phyloP scores from a whole-genome alignment of 2,113 vertebrate species.

The Xiphias gladius region DNA sequence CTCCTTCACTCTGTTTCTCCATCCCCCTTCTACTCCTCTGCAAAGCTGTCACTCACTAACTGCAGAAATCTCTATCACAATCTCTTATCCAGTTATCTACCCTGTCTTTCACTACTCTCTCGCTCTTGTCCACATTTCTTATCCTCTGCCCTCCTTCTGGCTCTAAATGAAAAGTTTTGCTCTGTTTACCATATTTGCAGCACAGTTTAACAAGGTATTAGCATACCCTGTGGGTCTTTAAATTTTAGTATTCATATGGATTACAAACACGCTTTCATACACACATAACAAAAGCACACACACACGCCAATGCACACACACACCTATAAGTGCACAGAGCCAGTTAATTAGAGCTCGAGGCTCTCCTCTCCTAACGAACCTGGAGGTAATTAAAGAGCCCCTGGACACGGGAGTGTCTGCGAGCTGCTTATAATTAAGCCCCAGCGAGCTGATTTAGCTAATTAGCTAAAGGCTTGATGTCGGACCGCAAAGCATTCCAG shows the following conservation, averaged over 20 bases:
- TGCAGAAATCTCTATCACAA: conserved; percentile 50
- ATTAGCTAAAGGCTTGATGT: conserved; percentile 83
- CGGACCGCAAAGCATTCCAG: conserved; percentile 76
- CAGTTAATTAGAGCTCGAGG: conserved; percentile 81
- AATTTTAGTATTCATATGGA: conserved; percentile 38
- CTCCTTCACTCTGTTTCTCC: conserved; percentile 60
- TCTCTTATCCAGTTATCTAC: conserved; percentile 55
- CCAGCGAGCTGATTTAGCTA: conserved; percentile 85
- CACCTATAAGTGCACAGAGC: conserved; percentile 38
- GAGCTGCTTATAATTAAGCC: conserved; percentile 85
- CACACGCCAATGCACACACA: not conserved
- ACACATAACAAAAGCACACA: conserved; percentile 35
- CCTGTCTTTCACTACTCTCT: conserved; percentile 24
- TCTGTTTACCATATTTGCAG: conserved; percentile 56
- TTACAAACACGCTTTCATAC: conserved; percentile 48
- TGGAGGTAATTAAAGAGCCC: conserved; percentile 83
- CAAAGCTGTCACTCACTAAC: conserved; percentile 56
- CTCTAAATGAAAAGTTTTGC: conserved; percentile 51
- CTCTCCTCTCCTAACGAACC: conserved; percentile 77
- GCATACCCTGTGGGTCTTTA: conserved; percentile 53
- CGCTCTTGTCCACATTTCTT: conserved; percentile 5
- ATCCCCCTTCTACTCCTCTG: conserved; percentile 24
- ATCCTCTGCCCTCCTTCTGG: not conserved
- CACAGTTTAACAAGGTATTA: conserved; percentile 63
- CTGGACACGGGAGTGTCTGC: conserved; percentile 77